Percentiles rank a stretch among this genome's conserved stretches.
Conservation (phyloP, 2,113 vertebrate species). For the Hippocampus zosterae region DNA sequence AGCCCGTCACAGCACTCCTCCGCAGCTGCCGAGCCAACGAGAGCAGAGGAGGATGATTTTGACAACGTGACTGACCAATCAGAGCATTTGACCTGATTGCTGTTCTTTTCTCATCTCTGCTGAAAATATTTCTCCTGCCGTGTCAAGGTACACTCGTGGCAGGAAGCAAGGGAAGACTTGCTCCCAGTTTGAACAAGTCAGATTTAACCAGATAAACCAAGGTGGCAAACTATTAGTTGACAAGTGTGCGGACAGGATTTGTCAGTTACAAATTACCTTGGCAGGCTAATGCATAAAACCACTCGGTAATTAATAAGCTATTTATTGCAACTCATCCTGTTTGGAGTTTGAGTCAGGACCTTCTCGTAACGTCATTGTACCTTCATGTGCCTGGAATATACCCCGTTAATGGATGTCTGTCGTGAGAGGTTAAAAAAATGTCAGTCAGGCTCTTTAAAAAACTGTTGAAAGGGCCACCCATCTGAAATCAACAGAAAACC, state of each 20-base stretch:
- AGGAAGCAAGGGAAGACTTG: constrained; percentile 13
- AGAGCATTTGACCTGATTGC: constrained; percentile 65
- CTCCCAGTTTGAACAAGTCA: not conserved
- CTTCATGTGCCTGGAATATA: constrained; percentile 69
- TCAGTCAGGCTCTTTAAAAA: constrained; percentile 17
- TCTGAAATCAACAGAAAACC: not conserved
- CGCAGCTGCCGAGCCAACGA: constrained; percentile 48
- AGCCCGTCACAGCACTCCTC: constrained; percentile 72
- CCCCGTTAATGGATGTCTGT: constrained; percentile 34
- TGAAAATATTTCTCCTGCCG: constrained; percentile 21
- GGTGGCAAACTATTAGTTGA: constrained; percentile 12
- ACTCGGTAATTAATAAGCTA: constrained; percentile 30
- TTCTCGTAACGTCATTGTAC: constrained; percentile 36
- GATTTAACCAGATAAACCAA: constrained; percentile 13
- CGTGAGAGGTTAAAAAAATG: constrained; percentile 2
- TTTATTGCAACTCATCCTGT: constrained; percentile 31
- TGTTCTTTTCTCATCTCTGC: constrained; percentile 12
- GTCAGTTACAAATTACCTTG: constrained; percentile 16
- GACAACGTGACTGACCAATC: constrained; percentile 48
- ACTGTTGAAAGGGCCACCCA: constrained; percentile 33
- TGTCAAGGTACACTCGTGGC: constrained; percentile 36
- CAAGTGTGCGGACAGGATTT: constrained; percentile 10
- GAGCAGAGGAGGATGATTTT: constrained; percentile 47
- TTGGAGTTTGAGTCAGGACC: constrained; percentile 57
- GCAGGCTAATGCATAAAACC: constrained; percentile 33